These are phyloP conservation scores for Porites divaricata DNA, from an alignment of 92 coral and sea anemone species.

Conservation along the genomic window DNA sequence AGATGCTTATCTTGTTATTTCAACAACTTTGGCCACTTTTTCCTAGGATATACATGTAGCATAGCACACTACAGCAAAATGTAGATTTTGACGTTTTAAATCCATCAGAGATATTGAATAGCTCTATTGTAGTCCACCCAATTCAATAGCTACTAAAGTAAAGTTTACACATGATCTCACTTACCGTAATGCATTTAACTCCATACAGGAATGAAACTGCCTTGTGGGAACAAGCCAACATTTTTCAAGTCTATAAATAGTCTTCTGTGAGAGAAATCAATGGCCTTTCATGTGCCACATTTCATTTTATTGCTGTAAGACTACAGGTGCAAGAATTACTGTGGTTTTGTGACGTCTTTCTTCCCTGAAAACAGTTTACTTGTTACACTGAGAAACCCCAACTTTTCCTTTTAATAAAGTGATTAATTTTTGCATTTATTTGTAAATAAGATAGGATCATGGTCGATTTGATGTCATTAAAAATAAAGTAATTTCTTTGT, in stretches of 20 bases:
- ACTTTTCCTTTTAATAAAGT: neutral
- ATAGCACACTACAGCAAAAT: no score
- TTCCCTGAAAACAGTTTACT: neutral
- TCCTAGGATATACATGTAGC: no score
- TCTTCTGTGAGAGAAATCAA: neutral
- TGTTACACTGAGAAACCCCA: neutral
- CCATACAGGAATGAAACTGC: neutral
- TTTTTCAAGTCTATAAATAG: neutral
- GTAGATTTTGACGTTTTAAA: no score
- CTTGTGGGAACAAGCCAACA: neutral
- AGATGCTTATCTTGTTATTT: no score
- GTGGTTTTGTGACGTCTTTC: neutral
- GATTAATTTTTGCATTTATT: slow-evolving; percentile 3
- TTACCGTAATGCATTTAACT: neutral
- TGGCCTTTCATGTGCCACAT: neutral
- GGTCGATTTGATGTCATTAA: slow-evolving; percentile 24
- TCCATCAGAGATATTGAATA: no score
- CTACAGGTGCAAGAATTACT: neutral
- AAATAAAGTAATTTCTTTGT: neutral
- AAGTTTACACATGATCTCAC: neutral
- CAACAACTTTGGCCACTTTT: no score
- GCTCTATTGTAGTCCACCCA: no score
- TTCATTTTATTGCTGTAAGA: neutral
- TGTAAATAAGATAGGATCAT: slow-evolving; percentile 18
- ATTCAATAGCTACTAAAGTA: neutral